phyloP scores from a whole-genome alignment of 64 coral and sea anemone genomes.

The Astreopora myriophthalma region DNA sequence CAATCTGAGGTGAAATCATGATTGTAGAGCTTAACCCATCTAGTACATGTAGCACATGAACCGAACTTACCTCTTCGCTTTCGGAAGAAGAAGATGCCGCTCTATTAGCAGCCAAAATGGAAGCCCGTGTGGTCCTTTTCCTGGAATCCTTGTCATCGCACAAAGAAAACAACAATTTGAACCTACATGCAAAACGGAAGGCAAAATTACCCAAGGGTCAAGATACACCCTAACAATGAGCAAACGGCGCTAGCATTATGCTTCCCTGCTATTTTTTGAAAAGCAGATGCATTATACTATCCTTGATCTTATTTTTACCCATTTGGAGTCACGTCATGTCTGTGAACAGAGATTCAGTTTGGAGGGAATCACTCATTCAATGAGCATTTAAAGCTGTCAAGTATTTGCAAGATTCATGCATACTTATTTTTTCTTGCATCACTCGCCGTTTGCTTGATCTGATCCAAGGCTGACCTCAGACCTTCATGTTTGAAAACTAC shows the following conservation, averaged over 20 bases:
- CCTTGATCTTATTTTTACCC: too few relatives aligned
- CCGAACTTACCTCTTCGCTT: constrained; percentile 68
- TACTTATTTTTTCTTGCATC: constrained; percentile 86
- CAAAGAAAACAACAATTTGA: constrained; percentile 92
- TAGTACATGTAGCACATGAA: not conserved
- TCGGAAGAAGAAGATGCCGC: constrained; percentile 73
- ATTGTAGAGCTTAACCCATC: too few relatives aligned
- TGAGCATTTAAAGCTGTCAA: too few relatives aligned
- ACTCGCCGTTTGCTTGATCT: constrained; percentile 64
- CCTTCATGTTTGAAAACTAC: constrained; percentile 95
- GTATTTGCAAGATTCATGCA: not conserved
- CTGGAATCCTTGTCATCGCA: constrained; percentile 92
- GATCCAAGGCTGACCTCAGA: constrained; percentile 80
- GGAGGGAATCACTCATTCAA: not conserved
- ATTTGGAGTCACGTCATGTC: too few relatives aligned
- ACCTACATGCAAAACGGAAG: constrained; percentile 26
- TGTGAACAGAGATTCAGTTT: too few relatives aligned
- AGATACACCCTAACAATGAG: too few relatives aligned
- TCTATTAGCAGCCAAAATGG: constrained; percentile 63
- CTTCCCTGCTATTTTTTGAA: too few relatives aligned
- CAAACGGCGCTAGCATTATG: too few relatives aligned
- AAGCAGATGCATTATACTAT: too few relatives aligned
- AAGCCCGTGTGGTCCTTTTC: constrained; percentile 86
- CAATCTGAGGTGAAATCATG: too few relatives aligned
- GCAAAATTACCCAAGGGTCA: too few relatives aligned